A percentile compares a stretch with the other conserved stretches of the same genome.
Evolutionary conservation across 2,888 invertebrate genomes (phyloP).

Genomic region (Drosophila nr. perissopoda): DNA sequence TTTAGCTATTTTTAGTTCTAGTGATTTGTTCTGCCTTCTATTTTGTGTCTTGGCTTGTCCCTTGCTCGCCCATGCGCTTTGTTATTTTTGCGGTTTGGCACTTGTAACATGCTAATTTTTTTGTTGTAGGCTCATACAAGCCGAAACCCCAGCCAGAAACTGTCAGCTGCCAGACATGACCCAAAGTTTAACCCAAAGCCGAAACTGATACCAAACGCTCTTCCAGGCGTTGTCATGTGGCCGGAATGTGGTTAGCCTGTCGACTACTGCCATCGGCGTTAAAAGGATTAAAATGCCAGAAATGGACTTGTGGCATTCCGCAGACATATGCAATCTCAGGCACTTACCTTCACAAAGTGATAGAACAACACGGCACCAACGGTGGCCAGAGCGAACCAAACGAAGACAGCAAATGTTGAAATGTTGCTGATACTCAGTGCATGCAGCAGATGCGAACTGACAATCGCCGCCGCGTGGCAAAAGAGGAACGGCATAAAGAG

Average conservation of each 20-base stretch:
- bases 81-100: constrained; percentile 78
- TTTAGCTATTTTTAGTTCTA: constrained; percentile 70
- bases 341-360: constrained; percentile 92
- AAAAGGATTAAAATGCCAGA: constrained; percentile 73
- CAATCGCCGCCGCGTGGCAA: constrained; percentile 92
- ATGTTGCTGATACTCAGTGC: constrained; percentile 90
- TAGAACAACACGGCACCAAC: constrained; percentile 92
- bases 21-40: constrained; percentile 70
- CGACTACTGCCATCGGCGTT: constrained; percentile 41
- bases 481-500: constrained; percentile 91
- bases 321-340: not conserved
- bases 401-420: constrained; percentile 91
- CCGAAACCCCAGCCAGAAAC: constrained; percentile 10
- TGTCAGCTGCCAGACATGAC: constrained; percentile 31
- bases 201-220: constrained; percentile 61
- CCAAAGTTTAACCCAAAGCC: constrained; percentile 45
- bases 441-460: constrained; percentile 90
- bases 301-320: constrained; percentile 54
- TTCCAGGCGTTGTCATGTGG: constrained; percentile 21
- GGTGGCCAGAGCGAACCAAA: constrained; percentile 90
- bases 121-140: constrained; percentile 31
- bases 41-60: constrained; percentile 29
- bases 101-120: constrained; percentile 63
- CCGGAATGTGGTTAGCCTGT: constrained; percentile 37
- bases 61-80: constrained; percentile 44